Base-by-base conservation (phyloP, 2,888 invertebrate species). In the Sericinus montela region DNA sequence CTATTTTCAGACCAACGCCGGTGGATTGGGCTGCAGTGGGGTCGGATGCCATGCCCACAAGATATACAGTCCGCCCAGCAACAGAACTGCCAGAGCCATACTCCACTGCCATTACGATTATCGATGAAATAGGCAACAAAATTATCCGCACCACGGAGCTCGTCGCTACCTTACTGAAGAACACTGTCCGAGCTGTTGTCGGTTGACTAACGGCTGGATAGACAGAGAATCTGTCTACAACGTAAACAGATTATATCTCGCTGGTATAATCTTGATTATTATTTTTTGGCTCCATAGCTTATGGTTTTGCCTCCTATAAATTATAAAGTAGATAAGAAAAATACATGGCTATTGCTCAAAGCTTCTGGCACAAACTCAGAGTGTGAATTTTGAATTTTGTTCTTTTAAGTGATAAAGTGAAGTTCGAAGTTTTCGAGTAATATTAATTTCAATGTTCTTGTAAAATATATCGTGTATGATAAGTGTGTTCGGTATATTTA, bases 81-180 rank as follows among this genome's bases (percentile, higher is more conserved):
- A 60, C 60, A 8, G 78, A 77, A 10, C 48, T 77, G 4, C 67
- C 72, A 0, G 55, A 63, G 0, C 69, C 78, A 0, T 81, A 75
- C 66, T 74, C 85, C 47, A 86, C 88, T 1, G 82, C 85, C 42
- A 80, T 84, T 45, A 87, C 88, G 0, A 54, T 89, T 54, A 87
- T 89, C 57, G 89, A 89, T 59, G 84, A 85, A 56, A 86, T 89
- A 53, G 84, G 88, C 1, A 78, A 77, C 69, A 89, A 89, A 64
- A 89, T 89, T 56, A 87, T 87, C 51, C 65, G 71, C 52, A 89
- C 89, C 6, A 89, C 89, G 0, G 88, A 89, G 55, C 75, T 89
- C 1, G 81, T 89, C 35, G 84, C 83, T 0, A 88, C 85, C 35
- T 60, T 90, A 15, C 54, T 90, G 8, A 83, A 67, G 54, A 88